These are phyloP conservation scores for Ips nitidus DNA, from an alignment of 1,140 invertebrate species.

Conservation along the genomic window DNA sequence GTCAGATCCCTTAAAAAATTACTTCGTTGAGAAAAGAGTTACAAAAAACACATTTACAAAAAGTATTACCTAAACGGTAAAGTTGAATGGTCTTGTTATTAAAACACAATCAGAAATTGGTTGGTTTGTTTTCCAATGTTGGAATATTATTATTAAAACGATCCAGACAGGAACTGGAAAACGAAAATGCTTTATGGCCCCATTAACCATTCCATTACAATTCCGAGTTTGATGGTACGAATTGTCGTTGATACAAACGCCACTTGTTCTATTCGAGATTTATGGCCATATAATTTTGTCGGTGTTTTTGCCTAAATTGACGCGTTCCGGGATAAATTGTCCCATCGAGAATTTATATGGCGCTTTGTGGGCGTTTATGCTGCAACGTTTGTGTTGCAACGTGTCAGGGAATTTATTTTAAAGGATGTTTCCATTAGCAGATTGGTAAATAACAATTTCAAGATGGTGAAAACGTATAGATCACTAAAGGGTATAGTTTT, in stretches of 20 bases:
- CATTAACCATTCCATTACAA: conserved; percentile 37
- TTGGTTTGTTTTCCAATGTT: not conserved
- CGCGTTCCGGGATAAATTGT: conserved; percentile 1
- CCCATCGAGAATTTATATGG: conserved; percentile 3
- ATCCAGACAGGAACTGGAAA: conserved; percentile 31
- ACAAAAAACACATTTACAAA: no score
- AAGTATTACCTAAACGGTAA: no score
- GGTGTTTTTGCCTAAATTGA: conserved; percentile 6
- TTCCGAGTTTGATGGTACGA: conserved; percentile 23
- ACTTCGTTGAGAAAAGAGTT: no score
- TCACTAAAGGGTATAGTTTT: no score
- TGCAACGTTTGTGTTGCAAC: not conserved
- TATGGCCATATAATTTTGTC: conserved; percentile 9
- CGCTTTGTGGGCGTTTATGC: conserved; percentile 1
- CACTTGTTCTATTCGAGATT: not conserved
- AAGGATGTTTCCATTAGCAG: no score
- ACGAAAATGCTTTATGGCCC: conserved; percentile 34
- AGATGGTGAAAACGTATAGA: no score
- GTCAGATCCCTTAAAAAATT: no score
- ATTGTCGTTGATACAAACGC: conserved; percentile 24
- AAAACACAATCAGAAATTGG: no score
- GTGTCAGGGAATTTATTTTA: no score
- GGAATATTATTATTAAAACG: conserved; percentile 6
- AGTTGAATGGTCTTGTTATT: no score
- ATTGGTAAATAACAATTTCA: no score